Evolutionary conservation across 2,797 vertebrate genomes (phyloP), one percentile per base, ranked within the genome.

Genomic region (Myiotriccus ornatus): DNA sequence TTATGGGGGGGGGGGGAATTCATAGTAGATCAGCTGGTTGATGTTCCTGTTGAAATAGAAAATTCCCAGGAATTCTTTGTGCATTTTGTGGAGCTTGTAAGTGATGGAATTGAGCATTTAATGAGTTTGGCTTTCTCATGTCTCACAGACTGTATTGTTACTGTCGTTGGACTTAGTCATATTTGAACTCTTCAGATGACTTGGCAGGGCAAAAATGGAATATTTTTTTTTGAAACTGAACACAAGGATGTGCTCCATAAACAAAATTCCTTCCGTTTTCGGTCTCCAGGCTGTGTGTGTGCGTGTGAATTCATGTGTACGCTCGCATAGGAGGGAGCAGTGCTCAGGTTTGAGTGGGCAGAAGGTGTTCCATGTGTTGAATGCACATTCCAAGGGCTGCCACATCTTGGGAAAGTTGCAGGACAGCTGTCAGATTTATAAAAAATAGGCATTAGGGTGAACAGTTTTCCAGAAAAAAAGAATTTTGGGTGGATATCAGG

Each of bases 281-380:
- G 12, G 5, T 2, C 64, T 27, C 18, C 14, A 22, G 84, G 77
- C 47, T 55, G 24, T 15, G 2, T 11, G 23, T 25, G 12, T 59
- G 21, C 25, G 0, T 6, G 14, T 27, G 77, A 69, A 37, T 20
- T 74, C 62, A 1, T 3, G 47, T 1, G 1, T 28, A 19, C 1
- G 3, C 8, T 0, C 23, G 2, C 5, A 0, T 1, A 15, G 70
- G 5, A 14, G 21, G 50, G 46, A 57, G 13, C 2, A 1, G 24
- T 0, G 6, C n/a, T 3, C 0, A 4, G 17, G 9, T 35, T 1
- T 32, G 14, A 8, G n/a, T 9, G 23, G 60, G 49, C 78, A 80
- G 81, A 52, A 70, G 57, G 65, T 3, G 41, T n/a, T 82, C 19
- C 23, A 8, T 49, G 76, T 64, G 62, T 22, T 49, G 43, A 50